phyloP scores from a whole-genome alignment of 2,113 vertebrate species.

The Daphoenositta chrysoptera region DNA sequence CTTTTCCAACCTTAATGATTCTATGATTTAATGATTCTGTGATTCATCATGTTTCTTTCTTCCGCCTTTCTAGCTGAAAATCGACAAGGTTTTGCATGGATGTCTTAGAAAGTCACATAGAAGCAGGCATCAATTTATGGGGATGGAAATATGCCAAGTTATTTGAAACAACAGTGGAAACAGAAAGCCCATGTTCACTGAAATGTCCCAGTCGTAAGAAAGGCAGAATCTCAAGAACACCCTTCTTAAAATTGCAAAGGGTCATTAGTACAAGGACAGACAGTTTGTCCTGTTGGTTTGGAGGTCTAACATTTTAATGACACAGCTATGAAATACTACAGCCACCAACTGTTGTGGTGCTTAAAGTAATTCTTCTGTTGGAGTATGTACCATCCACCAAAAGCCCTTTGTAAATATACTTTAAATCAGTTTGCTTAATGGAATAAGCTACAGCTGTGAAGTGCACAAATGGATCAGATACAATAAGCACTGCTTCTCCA shows the following conservation, averaged over 20 bases:
- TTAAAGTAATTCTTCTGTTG: neutral
- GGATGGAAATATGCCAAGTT: neutral
- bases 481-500: neutral
- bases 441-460: neutral
- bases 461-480: neutral
- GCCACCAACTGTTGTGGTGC: neutral
- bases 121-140: neutral
- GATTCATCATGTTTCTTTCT: neutral
- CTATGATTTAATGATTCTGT: neutral
- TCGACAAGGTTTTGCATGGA: neutral
- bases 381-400: neutral
- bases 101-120: neutral
- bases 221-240: neutral
- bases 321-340: neutral
- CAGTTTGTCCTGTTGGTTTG: neutral
- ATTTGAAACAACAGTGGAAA: neutral
- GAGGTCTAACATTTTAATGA: neutral
- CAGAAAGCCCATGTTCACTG: neutral
- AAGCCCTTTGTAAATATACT: neutral
- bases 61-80: neutral
- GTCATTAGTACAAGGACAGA: neutral
- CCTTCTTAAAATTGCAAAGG: neutral
- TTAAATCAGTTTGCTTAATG: neutral
- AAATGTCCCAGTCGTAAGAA: neutral
- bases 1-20: neutral